Conservation (phyloP, 1,140 invertebrate genomes). For the Zaprionus gabonicus region DNA sequence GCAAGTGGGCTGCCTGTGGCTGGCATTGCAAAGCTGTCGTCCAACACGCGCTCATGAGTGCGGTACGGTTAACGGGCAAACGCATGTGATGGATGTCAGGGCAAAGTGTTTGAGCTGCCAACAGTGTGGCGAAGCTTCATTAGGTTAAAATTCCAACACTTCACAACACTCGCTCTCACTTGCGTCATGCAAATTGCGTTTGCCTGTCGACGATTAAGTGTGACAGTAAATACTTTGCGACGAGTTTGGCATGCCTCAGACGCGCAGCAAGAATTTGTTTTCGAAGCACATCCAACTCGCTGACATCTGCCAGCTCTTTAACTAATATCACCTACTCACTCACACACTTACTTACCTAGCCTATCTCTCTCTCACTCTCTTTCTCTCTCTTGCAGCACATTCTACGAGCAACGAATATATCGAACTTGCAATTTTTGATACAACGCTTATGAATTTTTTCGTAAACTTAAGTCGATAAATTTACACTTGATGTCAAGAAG, state of each 20-base stretch:
- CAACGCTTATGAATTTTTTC: constrained; percentile 50
- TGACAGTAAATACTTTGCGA: constrained; percentile 74
- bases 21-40: constrained; percentile 13
- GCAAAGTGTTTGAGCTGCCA: constrained; percentile 35
- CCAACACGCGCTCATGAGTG: constrained; percentile 24
- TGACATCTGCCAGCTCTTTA: not conserved
- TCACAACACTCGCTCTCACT: constrained; percentile 29
- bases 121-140: constrained; percentile 56
- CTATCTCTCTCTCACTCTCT: constrained; percentile 23
- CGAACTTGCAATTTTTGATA: constrained; percentile 72
- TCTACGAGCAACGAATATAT: constrained; percentile 72
- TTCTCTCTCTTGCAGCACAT: constrained; percentile 47
- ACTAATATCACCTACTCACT: not conserved
- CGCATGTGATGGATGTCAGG: constrained; percentile 76
- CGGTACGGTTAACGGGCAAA: constrained; percentile 54
- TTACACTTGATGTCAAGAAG: constrained; percentile 26
- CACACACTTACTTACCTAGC: not conserved
- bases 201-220: constrained; percentile 68
- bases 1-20: constrained; percentile 2
- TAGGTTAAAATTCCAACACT: constrained; percentile 44
- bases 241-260: constrained; percentile 39
- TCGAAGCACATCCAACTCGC: constrained; percentile 15
- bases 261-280: constrained; percentile 28
- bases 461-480: constrained; percentile 41
- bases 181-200: constrained; percentile 29